These are phyloP conservation scores for Pentamera pediparva DNA, from an alignment of 53 echinoderm and acorn worm genomes.

Conservation along the genomic window DNA sequence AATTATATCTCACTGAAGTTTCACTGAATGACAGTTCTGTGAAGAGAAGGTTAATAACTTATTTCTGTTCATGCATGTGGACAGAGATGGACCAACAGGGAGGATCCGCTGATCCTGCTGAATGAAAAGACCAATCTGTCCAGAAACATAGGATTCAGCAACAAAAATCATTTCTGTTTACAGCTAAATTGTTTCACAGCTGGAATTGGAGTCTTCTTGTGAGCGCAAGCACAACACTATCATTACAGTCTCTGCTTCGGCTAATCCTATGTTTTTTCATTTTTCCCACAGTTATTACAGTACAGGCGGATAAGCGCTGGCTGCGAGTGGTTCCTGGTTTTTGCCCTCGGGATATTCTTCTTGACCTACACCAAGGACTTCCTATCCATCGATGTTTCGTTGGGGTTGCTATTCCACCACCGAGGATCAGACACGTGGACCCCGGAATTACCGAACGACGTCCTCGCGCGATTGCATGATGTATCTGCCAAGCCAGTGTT, in stretches of 20 bases:
- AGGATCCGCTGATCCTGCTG: too few species aligned
- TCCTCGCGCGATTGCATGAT: neutral
- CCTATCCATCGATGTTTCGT: neutral
- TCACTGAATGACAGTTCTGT: too few species aligned
- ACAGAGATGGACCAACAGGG: too few species aligned
- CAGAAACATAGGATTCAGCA: neutral
- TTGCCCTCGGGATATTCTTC: neutral
- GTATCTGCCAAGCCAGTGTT: too few species aligned
- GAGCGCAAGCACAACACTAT: neutral
- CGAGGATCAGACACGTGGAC: neutral
- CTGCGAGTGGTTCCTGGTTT: conserved; percentile 21
- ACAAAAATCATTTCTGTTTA: neutral
- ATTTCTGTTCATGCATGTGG: too few species aligned
- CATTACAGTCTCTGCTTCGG: neutral
- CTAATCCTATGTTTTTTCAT: neutral
- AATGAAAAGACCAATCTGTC: neutral
- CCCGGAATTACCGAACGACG: neutral
- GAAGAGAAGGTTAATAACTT: too few species aligned
- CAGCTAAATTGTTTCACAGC: too few species aligned
- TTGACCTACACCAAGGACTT: conserved; percentile 21
- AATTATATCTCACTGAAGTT: too few species aligned
- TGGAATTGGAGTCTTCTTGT: neutral
- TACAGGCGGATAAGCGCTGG: conserved; percentile 20
- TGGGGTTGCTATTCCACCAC: neutral
- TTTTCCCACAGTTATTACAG: neutral